Conservation (phyloP, 2,888 invertebrate genomes). For the Tetramorium bicarinatum region DNA sequence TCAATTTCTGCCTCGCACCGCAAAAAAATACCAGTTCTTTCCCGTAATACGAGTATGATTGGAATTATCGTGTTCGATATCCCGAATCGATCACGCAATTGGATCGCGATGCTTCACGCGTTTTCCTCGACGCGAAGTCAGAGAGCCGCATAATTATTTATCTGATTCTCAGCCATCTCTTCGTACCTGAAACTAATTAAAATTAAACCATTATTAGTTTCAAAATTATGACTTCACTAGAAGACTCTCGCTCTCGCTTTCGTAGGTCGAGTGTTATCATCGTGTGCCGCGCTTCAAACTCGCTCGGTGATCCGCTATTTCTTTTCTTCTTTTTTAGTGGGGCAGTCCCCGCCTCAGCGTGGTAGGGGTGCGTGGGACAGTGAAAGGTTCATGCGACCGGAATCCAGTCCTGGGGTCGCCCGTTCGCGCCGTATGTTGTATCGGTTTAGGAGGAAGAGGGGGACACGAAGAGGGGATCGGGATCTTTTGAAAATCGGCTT, state of each 20-base stretch:
- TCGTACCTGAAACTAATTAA: not conserved
- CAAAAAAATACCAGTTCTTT: slow-evolving; percentile 29
- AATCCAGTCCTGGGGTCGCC: slow-evolving; percentile 41
- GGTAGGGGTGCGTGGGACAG: slow-evolving; percentile 42
- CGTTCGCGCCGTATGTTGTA: slow-evolving; percentile 61
- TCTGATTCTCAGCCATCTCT: not conserved
- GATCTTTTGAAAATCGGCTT: slow-evolving; percentile 75
- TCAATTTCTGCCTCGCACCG: not conserved
- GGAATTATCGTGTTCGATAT: not conserved
- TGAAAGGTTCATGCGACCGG: slow-evolving; percentile 43
- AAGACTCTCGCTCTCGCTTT: not conserved
- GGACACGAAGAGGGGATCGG: slow-evolving; percentile 49
- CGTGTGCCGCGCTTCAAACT: not conserved
- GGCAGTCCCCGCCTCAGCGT: not conserved
- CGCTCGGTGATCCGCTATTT: slow-evolving; percentile 16
- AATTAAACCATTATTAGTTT: not conserved
- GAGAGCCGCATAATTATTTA: not conserved
- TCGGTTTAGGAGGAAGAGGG: slow-evolving; percentile 49
- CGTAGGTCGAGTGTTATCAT: not conserved
- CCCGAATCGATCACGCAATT: not conserved
- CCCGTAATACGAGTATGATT: not conserved
- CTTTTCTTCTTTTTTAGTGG: not conserved
- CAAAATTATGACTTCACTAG: not conserved
- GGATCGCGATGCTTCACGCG: not conserved
- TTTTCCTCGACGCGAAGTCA: not conserved